A percentile compares a stretch with the other conserved stretches of the same genome.
Evolutionary conservation across 2,888 invertebrate species (phyloP).

Genomic region (Agonopterix heracliana): DNA sequence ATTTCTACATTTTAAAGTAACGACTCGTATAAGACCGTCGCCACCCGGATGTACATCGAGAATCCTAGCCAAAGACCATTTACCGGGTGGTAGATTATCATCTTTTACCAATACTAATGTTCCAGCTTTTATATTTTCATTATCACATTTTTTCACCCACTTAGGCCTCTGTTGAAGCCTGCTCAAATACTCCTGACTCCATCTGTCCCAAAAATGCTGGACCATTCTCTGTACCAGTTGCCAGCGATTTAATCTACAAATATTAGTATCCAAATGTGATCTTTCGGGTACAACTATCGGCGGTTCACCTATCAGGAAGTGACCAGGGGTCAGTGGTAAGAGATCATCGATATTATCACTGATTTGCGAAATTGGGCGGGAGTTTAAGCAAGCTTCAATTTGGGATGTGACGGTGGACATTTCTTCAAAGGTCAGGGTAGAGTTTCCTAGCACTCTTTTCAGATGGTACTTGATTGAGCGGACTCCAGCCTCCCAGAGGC

Average conservation of each 20-base stretch:
- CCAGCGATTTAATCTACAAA: conserved; percentile 12
- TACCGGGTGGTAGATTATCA: too few relatives aligned
- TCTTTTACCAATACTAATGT: too few relatives aligned
- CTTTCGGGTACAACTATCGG: conserved; percentile 11
- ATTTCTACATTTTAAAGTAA: not conserved
- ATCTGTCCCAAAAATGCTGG: conserved; percentile 13
- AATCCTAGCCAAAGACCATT: not conserved
- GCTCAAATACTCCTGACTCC: conserved; percentile 1
- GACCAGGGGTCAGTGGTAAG: conserved; percentile 13
- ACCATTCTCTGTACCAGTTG: conserved; percentile 11
- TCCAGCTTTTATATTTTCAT: too few relatives aligned
- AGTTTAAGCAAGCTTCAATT: conserved; percentile 17
- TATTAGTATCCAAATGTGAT: conserved; percentile 7
- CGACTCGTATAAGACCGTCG: not conserved
- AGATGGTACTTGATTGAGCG: conserved; percentile 9
- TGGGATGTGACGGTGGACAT: conserved; percentile 12
- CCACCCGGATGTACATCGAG: not conserved
- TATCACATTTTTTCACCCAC: too few relatives aligned
- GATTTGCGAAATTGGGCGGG: too few relatives aligned
- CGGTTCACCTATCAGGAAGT: conserved; percentile 15
- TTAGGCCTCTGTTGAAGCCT: too few relatives aligned
- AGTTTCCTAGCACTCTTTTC: conserved; percentile 11
- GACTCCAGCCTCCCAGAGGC: too few relatives aligned
- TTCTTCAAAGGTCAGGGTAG: conserved; percentile 15
- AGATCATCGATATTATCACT: conserved; percentile 5